These are phyloP conservation scores for Dasypus novemcinctus DNA, from an alignment of 2,113 vertebrate species.

Conservation along the genomic window DNA sequence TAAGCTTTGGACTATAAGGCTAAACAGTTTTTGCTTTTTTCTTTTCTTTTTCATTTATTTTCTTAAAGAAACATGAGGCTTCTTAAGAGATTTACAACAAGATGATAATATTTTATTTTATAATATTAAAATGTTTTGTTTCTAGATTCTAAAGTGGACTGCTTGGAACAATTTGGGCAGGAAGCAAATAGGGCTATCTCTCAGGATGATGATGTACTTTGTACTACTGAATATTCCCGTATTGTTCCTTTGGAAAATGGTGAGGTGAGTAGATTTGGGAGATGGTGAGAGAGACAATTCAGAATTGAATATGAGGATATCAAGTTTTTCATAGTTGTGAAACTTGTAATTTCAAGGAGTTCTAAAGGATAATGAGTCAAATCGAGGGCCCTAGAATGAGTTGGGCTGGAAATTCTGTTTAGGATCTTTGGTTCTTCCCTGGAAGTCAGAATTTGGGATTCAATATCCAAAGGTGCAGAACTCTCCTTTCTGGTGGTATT, in stretches of 20 bases:
- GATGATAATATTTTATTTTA: background rate
- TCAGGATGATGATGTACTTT: conserved; percentile 89
- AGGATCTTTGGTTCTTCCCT: background rate
- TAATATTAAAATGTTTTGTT: background rate
- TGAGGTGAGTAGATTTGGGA: conserved; percentile 84
- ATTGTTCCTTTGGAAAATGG: conserved; percentile 94
- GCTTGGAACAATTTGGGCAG: conserved; percentile 88
- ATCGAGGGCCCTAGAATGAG: background rate
- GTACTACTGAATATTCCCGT: conserved; percentile 92
- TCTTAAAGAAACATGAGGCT: background rate
- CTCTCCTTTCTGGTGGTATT: background rate
- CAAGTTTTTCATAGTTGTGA: background rate
- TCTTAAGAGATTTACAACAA: background rate
- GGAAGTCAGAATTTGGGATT: background rate
- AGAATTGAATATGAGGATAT: background rate
- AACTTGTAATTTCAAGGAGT: rapidly evolving
- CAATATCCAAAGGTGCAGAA: background rate
- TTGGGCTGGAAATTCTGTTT: background rate
- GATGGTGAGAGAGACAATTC: background rate
- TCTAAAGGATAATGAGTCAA: background rate
- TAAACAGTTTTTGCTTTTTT: background rate
- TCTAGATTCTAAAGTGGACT: conserved; percentile 90
- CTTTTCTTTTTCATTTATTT: background rate
- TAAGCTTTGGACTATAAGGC: background rate
- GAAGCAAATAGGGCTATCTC: conserved; percentile 83